A percentile compares a stretch with the other conserved stretches of the same genome.
Evolutionary conservation across 2,888 invertebrate species (phyloP).

Genomic region (Drosophila affinis): DNA sequence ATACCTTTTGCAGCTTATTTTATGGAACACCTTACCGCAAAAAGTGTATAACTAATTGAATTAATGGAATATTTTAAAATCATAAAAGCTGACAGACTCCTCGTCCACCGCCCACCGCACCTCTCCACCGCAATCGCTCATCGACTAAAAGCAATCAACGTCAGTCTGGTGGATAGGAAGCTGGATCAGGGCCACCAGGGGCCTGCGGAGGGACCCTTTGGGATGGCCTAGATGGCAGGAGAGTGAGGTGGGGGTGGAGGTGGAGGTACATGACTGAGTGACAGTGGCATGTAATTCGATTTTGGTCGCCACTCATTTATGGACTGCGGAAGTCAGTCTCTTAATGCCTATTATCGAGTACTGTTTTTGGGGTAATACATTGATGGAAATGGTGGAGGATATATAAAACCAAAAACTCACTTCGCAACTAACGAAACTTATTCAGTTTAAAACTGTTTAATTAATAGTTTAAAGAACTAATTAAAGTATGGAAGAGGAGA

Average conservation of each 20-base stretch:
- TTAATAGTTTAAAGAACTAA: not conserved
- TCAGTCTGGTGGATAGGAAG: slow-evolving; percentile 42
- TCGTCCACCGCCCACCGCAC: not conserved
- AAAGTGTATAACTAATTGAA: slow-evolving; percentile 72
- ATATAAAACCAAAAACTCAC: not conserved
- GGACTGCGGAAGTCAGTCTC: slow-evolving; percentile 28
- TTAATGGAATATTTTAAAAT: slow-evolving; percentile 71
- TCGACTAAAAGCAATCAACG: slow-evolving; percentile 71
- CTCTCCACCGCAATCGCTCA: slow-evolving; percentile 24
- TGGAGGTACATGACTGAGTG: slow-evolving; percentile 28
- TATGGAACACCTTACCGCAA: slow-evolving; percentile 31
- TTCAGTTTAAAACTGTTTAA: too few species aligned
- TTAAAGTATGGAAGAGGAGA: not conserved
- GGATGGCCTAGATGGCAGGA: not conserved
- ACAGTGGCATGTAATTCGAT: slow-evolving; percentile 64
- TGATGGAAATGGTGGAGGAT: not conserved
- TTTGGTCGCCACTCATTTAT: slow-evolving; percentile 61
- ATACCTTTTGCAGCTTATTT: slow-evolving; percentile 7
- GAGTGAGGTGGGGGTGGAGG: not conserved
- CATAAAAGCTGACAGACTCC: slow-evolving; percentile 29
- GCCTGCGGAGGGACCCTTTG: not conserved
- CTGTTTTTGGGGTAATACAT: slow-evolving; percentile 7
- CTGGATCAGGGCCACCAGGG: not conserved
- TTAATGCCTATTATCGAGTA: slow-evolving; percentile 31
- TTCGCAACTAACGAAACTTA: too few species aligned